Base-by-base conservation (phyloP, 2,888 invertebrate species). In the Anthrax anthrax region DNA sequence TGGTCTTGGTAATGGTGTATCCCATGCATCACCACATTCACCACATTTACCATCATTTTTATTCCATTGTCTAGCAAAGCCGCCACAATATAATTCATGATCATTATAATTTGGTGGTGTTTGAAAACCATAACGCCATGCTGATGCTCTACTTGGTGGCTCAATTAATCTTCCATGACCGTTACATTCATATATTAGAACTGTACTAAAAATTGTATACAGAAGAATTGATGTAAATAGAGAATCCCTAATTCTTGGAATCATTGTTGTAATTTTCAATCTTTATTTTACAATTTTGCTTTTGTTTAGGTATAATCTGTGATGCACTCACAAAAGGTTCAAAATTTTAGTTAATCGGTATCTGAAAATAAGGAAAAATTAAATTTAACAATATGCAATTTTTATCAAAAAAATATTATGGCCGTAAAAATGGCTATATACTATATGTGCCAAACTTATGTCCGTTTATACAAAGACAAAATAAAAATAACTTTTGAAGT, bases 81-180 rank as follows among this genome's bases (percentile, higher is more conserved):
- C 90, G 1, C 90, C 90, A 63, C 90, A 90, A 67, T 81, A 90
- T 5, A 84, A 72, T 60, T 90, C 87, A 62, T 89, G 83, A 67
- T 91, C 90, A 64, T 90, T 88, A 70, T 89, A 90, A 66, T 91
- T 84, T 58, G 83, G 84, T 2, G 87, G 87, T 2, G 89, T 87
- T 62, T 81, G 77, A 66, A 90, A 91, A 48, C 89, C 90, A 67
- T 81, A 89, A 53, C 89, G 76, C 89, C 89, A 90, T 58, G 88
- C 88, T 1, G 86, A 83, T 8, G 87, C 85, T 50, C 90, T 73
- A 43, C 87, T 87, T 2, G 90, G 89, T 0, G 90, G 90, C 61
- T 90, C 89, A 48, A 87, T 68, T 38, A 68, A 57, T 52, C 68
- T 58, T 27, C 68, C 68, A 53, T 68, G 68, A 40, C 61, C 64